Base-by-base conservation (phyloP, 1,140 invertebrate genomes). In the Aporrectodea caliginosa region DNA sequence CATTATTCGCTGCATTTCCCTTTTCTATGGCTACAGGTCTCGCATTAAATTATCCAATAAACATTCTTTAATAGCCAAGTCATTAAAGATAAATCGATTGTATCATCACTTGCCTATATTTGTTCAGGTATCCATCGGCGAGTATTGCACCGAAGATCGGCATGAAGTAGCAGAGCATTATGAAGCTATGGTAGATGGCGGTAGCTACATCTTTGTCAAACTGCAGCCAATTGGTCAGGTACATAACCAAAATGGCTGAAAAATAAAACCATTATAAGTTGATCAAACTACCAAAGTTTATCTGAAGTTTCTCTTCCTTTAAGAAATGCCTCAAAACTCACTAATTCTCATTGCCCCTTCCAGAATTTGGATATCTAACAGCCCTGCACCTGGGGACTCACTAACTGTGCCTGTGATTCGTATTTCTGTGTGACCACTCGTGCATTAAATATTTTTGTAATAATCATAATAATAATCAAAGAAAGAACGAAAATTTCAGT, bases 121-220 rank as follows among this genome's bases (percentile, higher is more conserved):
- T 94, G 78, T 95, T 95, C 0, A 97, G 88, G 82, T 91, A 92
- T 34, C 94, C 93, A 87, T 98, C 96, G 0, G 95, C 94, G 22
- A 97, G 82, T 74, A 97, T 93, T 0, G 95, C 95, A 0, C 96
- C 95, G 32, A 96, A 84, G 14, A 97, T 80, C 0, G 95, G 94
- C 35, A 93, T 94, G 84, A 96, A 93, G 85, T 96, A 97, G 29
- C 93, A 93, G n/a, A 95, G 86, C 88, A 93, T 93, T 12, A 91
- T 90, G 85, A 96, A 98, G 0, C 90, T 84, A 86, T 98, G 95
- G 86, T 93, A 98, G 6, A 94, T 91, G 1, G 94, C 91, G 1
- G 93, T 96, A 0, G 94, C 90, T 0, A 88, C 88, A 35, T 92
- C 89, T 78, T 93, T 91, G 1, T 84, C 84, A 81, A 92, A 94